Base-by-base conservation (phyloP, 2,113 vertebrate species). In the Aleadryas rufinucha region DNA sequence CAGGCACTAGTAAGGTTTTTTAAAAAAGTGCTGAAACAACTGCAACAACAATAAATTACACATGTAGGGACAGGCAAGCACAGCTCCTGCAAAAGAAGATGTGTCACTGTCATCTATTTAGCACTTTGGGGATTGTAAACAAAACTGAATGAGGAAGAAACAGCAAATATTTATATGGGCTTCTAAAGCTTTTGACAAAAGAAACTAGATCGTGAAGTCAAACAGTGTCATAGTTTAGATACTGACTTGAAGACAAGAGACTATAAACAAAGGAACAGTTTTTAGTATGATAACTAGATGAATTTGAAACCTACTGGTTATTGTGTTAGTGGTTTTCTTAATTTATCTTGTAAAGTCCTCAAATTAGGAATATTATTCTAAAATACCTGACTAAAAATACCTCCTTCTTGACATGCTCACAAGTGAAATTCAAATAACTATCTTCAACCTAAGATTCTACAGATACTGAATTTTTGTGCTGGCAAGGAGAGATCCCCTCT, bases 111-210 rank as follows among this genome's bases (percentile, higher is more conserved):
- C 95, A 93, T 84, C 88, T 80, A 33, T 83, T 93, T 92, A 94
- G 71, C 76, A 80, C 79, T 90, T 93, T 28, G 54, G 88, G 90
- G 68, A 92, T 42, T 89, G 68, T 93, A 96, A 97, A 97, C 76
- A 94, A 96, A 95, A 77, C 28, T 39, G 92, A 90, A 92, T 72
- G 30, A 80, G 42, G 30, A 88, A 93, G 77, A 93, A 94, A 80
- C 10, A 81, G 64, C 72, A 95, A 95, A 94, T 96, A 96, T 95
- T 97, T 93, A 90, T 92, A 90, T 30, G 61, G 66, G 28, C 20
- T 90, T 93, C 94, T 79, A 90, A 82, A 94, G 85, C 68, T 87
- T 96, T 72, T 88, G 95, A 90, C 70, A 95, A 83, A 90, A 85
- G 18, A 94, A 80, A 88, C 56, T 61, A 84, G 56, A 94, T 76